Conservation (phyloP, 2,888 invertebrate genomes). For the Rhagonycha fulva region DNA sequence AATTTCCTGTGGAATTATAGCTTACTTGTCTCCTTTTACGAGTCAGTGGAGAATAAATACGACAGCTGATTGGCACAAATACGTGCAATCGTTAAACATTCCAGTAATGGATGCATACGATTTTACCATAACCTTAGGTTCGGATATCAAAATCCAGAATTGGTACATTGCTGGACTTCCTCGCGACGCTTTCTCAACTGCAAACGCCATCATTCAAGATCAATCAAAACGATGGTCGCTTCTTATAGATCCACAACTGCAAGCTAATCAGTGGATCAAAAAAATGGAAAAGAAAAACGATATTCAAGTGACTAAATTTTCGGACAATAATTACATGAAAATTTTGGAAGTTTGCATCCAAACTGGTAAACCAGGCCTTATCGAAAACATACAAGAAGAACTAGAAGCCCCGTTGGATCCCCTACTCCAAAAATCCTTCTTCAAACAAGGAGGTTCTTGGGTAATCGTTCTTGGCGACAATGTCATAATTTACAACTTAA, state of each 20-base stretch:
- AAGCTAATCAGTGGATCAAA: slow-evolving; percentile 86
- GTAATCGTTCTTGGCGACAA: slow-evolving; percentile 80
- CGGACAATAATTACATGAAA: slow-evolving; percentile 76
- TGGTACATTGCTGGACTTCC: slow-evolving; percentile 86
- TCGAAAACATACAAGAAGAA: slow-evolving; percentile 79
- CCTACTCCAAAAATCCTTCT: slow-evolving; percentile 73
- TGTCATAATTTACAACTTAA: slow-evolving; percentile 73
- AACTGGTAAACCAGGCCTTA: slow-evolving; percentile 75
- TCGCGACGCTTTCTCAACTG: slow-evolving; percentile 79
- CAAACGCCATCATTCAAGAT: slow-evolving; percentile 84
- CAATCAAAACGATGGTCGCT: slow-evolving; percentile 79
- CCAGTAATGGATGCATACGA: slow-evolving; percentile 77
- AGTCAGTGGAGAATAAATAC: slow-evolving; percentile 65
- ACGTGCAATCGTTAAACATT: slow-evolving; percentile 66
- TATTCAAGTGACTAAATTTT: slow-evolving; percentile 72
- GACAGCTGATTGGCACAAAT: slow-evolving; percentile 73
- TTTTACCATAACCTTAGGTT: slow-evolving; percentile 76
- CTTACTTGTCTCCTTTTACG: slow-evolving; percentile 87
- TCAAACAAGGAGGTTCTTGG: slow-evolving; percentile 72
- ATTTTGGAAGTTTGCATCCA: slow-evolving; percentile 75
- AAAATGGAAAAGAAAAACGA: slow-evolving; percentile 77
- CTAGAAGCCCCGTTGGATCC: slow-evolving; percentile 80
- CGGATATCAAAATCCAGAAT: slow-evolving; percentile 83
- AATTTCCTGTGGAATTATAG: slow-evolving; percentile 85
- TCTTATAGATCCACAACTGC: slow-evolving; percentile 83